Conservation (phyloP, 2,797 vertebrate species). For the Chrysocyon brachyurus region DNA sequence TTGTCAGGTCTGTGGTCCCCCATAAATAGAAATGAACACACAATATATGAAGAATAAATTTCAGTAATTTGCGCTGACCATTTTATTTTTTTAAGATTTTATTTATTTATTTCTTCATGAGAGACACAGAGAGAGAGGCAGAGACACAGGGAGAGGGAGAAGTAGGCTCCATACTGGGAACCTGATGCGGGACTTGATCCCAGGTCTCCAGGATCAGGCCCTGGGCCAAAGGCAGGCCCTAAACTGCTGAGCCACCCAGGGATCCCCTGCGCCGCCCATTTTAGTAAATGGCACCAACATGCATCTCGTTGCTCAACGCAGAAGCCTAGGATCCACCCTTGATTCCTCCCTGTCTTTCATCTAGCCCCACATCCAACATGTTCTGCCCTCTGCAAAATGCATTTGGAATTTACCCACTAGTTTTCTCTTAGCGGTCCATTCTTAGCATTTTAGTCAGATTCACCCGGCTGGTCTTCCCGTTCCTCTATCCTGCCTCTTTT, state of each 20-base stretch:
- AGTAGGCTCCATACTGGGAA: too few species aligned
- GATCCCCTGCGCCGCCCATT: not conserved
- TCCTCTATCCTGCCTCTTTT: not conserved
- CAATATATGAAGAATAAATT: not conserved
- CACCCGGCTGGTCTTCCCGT: not conserved
- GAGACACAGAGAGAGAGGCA: too few species aligned
- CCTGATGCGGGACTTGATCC: too few species aligned
- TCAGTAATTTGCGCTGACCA: not conserved
- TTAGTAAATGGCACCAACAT: not conserved
- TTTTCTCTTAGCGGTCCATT: not conserved
- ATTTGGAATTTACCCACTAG: not conserved
- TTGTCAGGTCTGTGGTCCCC: not conserved
- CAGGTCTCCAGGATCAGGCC: too few species aligned
- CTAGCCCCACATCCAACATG: not conserved
- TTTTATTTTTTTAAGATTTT: too few species aligned
- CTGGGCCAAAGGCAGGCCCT: too few species aligned
- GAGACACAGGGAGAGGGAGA: too few species aligned
- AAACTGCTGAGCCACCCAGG: too few species aligned
- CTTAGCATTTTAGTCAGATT: not conserved
- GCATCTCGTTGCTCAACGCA: not conserved
- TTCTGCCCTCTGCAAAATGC: not conserved
- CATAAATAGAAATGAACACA: not conserved
- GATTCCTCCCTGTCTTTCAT: not conserved
- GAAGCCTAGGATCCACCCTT: not conserved
- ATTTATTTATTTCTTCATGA: too few species aligned